Conservation (phyloP, 2,797 vertebrate genomes). For the Clarias pachynema region DNA sequence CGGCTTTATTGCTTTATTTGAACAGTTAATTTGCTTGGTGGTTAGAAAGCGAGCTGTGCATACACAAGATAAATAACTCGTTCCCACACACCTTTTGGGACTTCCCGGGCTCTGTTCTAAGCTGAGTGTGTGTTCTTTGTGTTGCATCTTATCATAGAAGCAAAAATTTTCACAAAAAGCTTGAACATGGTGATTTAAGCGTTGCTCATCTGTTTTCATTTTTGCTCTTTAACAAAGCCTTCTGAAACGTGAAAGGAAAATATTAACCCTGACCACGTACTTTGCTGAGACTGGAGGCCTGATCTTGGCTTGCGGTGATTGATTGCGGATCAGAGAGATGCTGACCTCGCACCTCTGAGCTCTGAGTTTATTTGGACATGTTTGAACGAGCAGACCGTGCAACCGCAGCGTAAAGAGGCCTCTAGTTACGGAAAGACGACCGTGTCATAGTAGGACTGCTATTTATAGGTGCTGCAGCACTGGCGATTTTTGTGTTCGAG, state of each 20-base stretch:
- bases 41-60: no score
- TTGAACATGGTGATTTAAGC: not conserved
- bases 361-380: not conserved
- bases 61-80: no score
- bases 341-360: not conserved
- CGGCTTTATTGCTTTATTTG: no score
- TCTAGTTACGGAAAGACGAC: constrained; percentile 31
- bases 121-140: not conserved
- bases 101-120: not conserved
- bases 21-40: no score
- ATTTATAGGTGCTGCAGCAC: constrained; percentile 48
- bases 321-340: constrained; percentile 14
- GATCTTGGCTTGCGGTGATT: not conserved
- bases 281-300: not conserved
- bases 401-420: constrained; percentile 8
- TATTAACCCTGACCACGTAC: not conserved
- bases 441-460: constrained; percentile 46
- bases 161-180: not conserved
- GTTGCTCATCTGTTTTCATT: not conserved
- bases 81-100: no score
- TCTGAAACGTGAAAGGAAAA: not conserved
- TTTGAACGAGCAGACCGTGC: not conserved
- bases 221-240: no score
- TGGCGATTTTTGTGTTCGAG: constrained; percentile 37
- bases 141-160: not conserved